A percentile compares a stretch with the other conserved stretches of the same genome.
phyloP scores from a whole-genome alignment of 2,888 invertebrate genomes.

The Diplolepis rosae region DNA sequence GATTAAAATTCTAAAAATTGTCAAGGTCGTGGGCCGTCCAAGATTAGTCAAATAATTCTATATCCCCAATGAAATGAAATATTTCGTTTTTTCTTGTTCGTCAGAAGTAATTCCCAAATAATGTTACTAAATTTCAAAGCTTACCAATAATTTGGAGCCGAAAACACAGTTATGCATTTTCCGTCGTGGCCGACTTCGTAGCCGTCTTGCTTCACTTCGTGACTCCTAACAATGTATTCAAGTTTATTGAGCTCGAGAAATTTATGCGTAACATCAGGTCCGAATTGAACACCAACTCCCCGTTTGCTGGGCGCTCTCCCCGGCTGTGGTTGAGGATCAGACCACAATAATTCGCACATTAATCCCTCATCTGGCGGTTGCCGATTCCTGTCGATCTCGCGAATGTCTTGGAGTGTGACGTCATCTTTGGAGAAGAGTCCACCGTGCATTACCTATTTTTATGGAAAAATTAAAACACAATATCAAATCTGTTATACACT shows the following conservation, averaged over 20 bases:
- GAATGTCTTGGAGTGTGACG: conserved; percentile 94
- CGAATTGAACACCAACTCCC: conserved; percentile 98
- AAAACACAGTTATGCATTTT: conserved; percentile 98
- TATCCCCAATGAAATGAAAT: no score
- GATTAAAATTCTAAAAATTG: no score
- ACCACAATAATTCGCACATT: conserved; percentile 99
- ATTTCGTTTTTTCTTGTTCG: no score
- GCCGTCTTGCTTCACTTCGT: conserved; percentile 97
- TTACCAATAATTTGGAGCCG: conserved; percentile 99
- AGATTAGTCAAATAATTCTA: no score
- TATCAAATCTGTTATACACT: no score
- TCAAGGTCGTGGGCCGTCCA: no score
- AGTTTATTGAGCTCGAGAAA: conserved; percentile 91
- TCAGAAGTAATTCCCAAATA: no score
- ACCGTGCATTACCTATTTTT: conserved; percentile 91
- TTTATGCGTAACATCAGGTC: conserved; percentile 93
- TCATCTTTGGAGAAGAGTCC: conserved; percentile 96
- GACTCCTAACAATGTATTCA: conserved; percentile 95
- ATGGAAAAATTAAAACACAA: conserved; percentile 16
- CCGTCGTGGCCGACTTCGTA: conserved; percentile 96
- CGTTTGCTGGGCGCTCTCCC: conserved; percentile 96
- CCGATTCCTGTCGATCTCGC: conserved; percentile 90
- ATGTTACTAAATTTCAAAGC: no score
- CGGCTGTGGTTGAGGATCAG: conserved; percentile 93
- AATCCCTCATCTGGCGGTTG: conserved; percentile 97